Percentiles rank a stretch among this genome's conserved stretches.
Evolutionary conservation across 2,113 vertebrate genomes (phyloP).

Genomic region (Triplophysa rosa): DNA sequence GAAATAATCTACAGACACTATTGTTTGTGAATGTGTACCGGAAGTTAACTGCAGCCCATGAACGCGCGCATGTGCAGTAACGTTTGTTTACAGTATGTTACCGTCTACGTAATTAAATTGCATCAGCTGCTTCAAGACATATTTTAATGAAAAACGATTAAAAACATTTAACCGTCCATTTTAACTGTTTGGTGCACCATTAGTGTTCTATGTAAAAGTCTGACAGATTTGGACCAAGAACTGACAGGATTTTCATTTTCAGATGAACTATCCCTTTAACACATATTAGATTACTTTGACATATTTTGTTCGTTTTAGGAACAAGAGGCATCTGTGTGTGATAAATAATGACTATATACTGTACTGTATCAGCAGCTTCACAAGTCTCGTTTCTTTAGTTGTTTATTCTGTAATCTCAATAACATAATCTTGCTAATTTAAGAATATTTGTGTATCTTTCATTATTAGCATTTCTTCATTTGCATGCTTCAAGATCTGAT

Average conservation of each 20-base stretch:
- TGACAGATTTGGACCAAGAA: too few species aligned
- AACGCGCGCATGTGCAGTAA: too few species aligned
- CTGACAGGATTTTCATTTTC: neutral
- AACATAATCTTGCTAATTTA: conserved; percentile 39
- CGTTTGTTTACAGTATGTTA: too few species aligned
- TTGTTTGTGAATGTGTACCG: too few species aligned
- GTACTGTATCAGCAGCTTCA: conserved; percentile 12
- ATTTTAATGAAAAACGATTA: too few species aligned
- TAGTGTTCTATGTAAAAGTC: too few species aligned
- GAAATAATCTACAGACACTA: too few species aligned
- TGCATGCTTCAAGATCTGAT: conserved; percentile 74
- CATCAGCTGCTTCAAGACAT: too few species aligned
- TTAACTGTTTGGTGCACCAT: too few species aligned
- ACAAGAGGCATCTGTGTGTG: conserved; percentile 33
- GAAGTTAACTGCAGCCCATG: too few species aligned
- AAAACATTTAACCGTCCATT: too few species aligned
- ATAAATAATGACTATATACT: neutral
- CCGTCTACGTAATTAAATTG: too few species aligned
- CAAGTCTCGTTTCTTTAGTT: neutral
- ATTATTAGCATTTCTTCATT: conserved; percentile 55
- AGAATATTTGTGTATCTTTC: conserved; percentile 43
- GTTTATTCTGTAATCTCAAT: conserved; percentile 52
- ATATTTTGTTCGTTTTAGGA: conserved; percentile 46
- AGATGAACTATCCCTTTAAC: conserved; percentile 23
- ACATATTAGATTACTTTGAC: conserved; percentile 12